A percentile compares a stretch with the other conserved stretches of the same genome.
phyloP scores from a whole-genome alignment of 2,888 invertebrate genomes.

The Neria commutata region DNA sequence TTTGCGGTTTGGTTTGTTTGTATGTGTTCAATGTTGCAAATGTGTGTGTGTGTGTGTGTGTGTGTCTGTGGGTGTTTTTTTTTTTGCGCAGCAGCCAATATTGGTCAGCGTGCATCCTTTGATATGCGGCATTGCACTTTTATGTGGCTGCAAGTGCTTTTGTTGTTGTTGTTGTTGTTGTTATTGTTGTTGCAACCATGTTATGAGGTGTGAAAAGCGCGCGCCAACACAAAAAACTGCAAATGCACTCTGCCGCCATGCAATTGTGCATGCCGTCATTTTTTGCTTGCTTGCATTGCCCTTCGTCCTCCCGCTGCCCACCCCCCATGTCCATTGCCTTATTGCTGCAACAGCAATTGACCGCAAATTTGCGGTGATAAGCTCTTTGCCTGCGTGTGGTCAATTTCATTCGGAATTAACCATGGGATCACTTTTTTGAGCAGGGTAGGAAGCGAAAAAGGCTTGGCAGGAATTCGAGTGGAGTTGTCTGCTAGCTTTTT shows the following conservation, averaged over 20 bases:
- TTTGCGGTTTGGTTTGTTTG: not conserved
- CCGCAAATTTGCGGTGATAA: constrained; percentile 45
- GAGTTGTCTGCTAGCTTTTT: not conserved
- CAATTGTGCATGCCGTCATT: not conserved
- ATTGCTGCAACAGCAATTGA: constrained; percentile 44
- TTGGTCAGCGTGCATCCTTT: not conserved
- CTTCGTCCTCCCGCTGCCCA: too few species aligned
- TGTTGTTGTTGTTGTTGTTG: not conserved
- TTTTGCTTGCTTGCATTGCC: too few species aligned
- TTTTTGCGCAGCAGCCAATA: not conserved
- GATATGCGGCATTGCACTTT: not conserved
- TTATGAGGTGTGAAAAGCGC: not conserved
- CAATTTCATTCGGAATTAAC: not conserved
- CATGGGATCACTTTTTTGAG: not conserved
- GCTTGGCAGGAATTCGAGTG: not conserved
- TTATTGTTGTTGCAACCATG: not conserved
- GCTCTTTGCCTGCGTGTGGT: constrained; percentile 21
- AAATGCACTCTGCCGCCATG: not conserved
- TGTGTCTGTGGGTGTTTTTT: not conserved
- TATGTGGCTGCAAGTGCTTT: too few species aligned
- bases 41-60: not conserved
- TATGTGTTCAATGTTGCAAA: not conserved
- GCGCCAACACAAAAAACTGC: too few species aligned
- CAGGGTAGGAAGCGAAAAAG: not conserved
- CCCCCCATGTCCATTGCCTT: not conserved